Conservation (phyloP, 2,888 invertebrate species). For the Ophion obscuratus region DNA sequence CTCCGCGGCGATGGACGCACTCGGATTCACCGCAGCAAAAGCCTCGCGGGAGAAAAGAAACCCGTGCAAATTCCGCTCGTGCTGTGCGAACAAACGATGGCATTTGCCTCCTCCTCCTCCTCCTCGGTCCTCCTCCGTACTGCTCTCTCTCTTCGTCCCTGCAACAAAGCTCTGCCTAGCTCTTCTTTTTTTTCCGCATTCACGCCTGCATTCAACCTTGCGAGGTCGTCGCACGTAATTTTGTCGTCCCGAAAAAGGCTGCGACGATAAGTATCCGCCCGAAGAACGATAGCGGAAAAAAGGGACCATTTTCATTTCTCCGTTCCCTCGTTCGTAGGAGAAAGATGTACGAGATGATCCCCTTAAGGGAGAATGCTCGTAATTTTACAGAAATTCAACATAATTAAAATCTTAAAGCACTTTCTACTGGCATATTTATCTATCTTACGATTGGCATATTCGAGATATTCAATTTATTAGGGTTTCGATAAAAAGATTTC, state of each 20-base stretch:
- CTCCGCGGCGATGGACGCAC: slow-evolving; percentile 22
- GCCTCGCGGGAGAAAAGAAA: slow-evolving; percentile 48
- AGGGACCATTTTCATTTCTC: slow-evolving; percentile 1
- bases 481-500: too few species aligned
- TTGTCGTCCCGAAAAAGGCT: slow-evolving; percentile 16
- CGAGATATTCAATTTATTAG: too few species aligned
- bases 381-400: too few species aligned
- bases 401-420: too few species aligned
- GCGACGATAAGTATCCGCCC: neutral
- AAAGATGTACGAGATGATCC: too few species aligned
- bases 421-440: too few species aligned
- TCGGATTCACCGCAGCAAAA: slow-evolving; percentile 48
- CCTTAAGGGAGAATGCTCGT: too few species aligned
- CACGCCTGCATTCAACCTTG: slow-evolving; percentile 58
- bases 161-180: slow-evolving; percentile 43
- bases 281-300: neutral
- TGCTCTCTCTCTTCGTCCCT: slow-evolving; percentile 29
- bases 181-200: slow-evolving; percentile 50
- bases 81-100: slow-evolving; percentile 66
- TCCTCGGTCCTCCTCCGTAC: slow-evolving; percentile 1
- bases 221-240: slow-evolving; percentile 31
- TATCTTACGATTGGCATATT: too few species aligned
- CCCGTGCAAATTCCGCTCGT: slow-evolving; percentile 62
- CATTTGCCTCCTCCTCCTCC: slow-evolving; percentile 57
- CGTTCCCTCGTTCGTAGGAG: neutral